Base-by-base conservation (phyloP, 2,888 invertebrate genomes). In the Drosophila atroscutellata region DNA sequence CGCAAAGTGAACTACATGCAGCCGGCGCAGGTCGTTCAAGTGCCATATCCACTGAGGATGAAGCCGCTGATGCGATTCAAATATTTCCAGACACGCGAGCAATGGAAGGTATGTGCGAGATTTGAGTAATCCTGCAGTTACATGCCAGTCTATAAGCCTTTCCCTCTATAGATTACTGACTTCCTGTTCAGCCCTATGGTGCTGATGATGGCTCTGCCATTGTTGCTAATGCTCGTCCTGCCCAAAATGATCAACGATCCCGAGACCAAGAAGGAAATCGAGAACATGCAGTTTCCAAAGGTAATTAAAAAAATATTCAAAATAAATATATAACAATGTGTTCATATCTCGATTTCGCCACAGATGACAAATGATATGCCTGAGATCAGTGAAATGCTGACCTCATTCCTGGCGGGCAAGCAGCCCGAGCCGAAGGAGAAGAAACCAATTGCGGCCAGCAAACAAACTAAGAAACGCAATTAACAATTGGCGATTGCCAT, bases 231-330 rank as follows among this genome's bases (percentile, higher is more conserved):
- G 84, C 97, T 99, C 95, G 94, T 99, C 74, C 93, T 99, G 88
- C 99, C 99, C 0, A 99, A 98, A 93, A 96, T 99, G 95, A 97
- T 99, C 96, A 99, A 98, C 91, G 99, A 99, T 93, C 99, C 99
- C 6, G 99, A 99, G 92, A 97, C 99, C 3, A 97, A 98, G 91
- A 98, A 98, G 93, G 98, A 98, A 93, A 96, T 98, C 94, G 98
- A 99, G 93, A 98, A 98, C 91, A 94, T 97, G 56, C 96, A 97
- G 91, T 92, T 93, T 63, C 93, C 93, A 13, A 93, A 93, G 89
- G 92, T 91, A 74, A 72, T 49, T 30, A 8, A 0, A 2, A n/a
- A 6, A 15, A 39, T 18, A 13, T 28, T 28, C n/a, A 2, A 42
- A 11, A 11, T 5, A 45, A n/a, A 15, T 47, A 32, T 18, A 20